Evolutionary conservation across 2,888 invertebrate species (phyloP), one percentile per base, ranked within the genome.

Genomic region (Sisyra nigra): DNA sequence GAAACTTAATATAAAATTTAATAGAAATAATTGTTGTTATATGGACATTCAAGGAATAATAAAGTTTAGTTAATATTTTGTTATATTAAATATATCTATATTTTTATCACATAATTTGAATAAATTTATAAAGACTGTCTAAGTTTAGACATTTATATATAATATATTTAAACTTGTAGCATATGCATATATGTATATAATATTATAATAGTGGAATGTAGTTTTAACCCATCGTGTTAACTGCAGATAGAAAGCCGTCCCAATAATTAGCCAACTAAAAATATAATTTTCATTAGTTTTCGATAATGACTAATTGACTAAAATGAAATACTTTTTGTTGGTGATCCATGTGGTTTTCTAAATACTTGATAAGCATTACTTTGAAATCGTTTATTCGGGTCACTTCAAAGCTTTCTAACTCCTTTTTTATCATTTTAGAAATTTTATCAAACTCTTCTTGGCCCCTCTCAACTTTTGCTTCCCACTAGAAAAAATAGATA

Each of bases 371-470:
- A 51, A 98, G 74, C 51, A 87, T 85, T 45, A 76, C 72, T 55
- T 93, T 89, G 59, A 98, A 88, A 59, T 98, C 97, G 46, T 77
- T 72, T 36, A 92, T 80, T 50, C 94, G 74, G 49, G 80, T 75
- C 49, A 81, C 74, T 61, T 96, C 96, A 67, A 93, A 96, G 42
- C 88, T 72, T 53, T 89, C 89, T 62, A 96, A 73, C 65, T 97
- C 96, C 51, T 85, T 85, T 59, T 92, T 88, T 50, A 97, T 93
- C 66, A 87, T 88, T 52, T 80, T 79, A 2, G 89, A 96, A 57
- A 94, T 94, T 56, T 83, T 81, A 60, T 96, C 91, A 64, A 97
- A 97, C 58, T 93, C 94, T 53, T 89, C 86, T 60, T 96, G 91
- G 1, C 93, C 88, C 49, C 93, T 78, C 55, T 94, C 93, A n/a